phyloP scores from a whole-genome alignment of 2,888 invertebrate genomes.

The Trichopoda pennipes region DNA sequence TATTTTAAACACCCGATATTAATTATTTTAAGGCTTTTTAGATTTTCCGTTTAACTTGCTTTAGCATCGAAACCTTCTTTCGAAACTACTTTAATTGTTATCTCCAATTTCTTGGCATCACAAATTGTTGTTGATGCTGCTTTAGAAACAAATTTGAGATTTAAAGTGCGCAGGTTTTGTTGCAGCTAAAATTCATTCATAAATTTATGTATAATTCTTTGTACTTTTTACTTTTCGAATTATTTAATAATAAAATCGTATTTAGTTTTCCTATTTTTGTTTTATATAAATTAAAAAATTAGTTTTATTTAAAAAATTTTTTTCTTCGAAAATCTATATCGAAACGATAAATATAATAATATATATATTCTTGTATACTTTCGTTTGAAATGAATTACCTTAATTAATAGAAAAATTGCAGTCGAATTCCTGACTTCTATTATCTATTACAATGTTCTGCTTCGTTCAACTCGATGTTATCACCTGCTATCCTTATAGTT shows the following conservation, averaged over 20 bases:
- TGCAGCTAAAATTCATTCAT: conserved; percentile 61
- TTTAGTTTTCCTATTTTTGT: neutral
- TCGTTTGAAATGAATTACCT: too few species aligned
- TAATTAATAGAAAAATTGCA: too few species aligned
- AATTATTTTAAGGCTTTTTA: neutral
- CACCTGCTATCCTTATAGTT: too few species aligned
- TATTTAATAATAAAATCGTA: too few species aligned
- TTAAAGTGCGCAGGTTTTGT: conserved; percentile 59
- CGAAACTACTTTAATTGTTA: conserved; percentile 32
- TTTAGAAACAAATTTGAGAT: neutral
- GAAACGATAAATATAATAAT: too few species aligned
- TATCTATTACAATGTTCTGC: too few species aligned
- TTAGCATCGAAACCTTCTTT: neutral
- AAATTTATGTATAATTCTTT: conserved; percentile 1
- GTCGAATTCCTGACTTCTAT: too few species aligned
- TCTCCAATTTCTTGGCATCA: conserved; percentile 31
- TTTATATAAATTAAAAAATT: neutral
- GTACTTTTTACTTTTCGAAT: neutral
- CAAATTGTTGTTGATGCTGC: conserved; percentile 40
- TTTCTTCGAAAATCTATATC: too few species aligned
- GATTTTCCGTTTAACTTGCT: neutral
- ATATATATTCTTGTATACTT: too few species aligned
- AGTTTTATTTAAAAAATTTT: too few species aligned
- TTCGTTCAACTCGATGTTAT: too few species aligned
- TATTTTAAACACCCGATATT: neutral